Conservation (phyloP, 2,888 invertebrate species). For the Quadriops clusia region DNA sequence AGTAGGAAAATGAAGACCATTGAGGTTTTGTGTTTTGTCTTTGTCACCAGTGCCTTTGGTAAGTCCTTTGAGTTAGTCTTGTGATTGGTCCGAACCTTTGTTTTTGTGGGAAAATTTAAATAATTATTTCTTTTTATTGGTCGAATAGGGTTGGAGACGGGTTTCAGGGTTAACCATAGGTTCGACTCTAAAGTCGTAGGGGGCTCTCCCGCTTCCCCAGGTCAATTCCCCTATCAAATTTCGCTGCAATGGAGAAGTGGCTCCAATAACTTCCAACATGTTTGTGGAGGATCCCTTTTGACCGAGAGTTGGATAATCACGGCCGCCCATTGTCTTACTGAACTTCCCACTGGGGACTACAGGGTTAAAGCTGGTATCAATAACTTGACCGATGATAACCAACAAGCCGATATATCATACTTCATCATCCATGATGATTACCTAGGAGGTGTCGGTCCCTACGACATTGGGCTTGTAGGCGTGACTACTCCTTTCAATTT, state of each 20-base stretch:
- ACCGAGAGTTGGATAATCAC: slow-evolving; percentile 28
- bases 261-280: slow-evolving; percentile 26
- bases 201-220: slow-evolving; percentile 20
- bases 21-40: slow-evolving; percentile 1
- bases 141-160: too few species aligned
- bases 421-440: slow-evolving; percentile 18
- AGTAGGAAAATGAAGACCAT: slow-evolving; percentile 5
- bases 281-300: slow-evolving; percentile 36
- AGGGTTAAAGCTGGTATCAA: slow-evolving; percentile 22
- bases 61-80: neutral
- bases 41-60: slow-evolving; percentile 5
- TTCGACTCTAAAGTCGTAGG: slow-evolving; percentile 12
- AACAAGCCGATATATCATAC: slow-evolving; percentile 13
- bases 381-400: slow-evolving; percentile 18
- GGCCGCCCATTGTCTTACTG: slow-evolving; percentile 33
- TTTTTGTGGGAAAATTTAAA: too few species aligned
- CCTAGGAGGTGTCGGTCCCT: slow-evolving; percentile 24
- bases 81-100: neutral
- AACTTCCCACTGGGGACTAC: slow-evolving; percentile 14
- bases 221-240: slow-evolving; percentile 30
- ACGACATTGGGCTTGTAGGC: slow-evolving; percentile 41
- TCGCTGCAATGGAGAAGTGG: slow-evolving; percentile 28
- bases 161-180: slow-evolving; percentile 1
- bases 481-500: slow-evolving; percentile 28
- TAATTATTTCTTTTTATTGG: too few species aligned